These are phyloP conservation scores for Mellivora capensis DNA, from an alignment of 2,113 vertebrate genomes.

Conservation along the genomic window DNA sequence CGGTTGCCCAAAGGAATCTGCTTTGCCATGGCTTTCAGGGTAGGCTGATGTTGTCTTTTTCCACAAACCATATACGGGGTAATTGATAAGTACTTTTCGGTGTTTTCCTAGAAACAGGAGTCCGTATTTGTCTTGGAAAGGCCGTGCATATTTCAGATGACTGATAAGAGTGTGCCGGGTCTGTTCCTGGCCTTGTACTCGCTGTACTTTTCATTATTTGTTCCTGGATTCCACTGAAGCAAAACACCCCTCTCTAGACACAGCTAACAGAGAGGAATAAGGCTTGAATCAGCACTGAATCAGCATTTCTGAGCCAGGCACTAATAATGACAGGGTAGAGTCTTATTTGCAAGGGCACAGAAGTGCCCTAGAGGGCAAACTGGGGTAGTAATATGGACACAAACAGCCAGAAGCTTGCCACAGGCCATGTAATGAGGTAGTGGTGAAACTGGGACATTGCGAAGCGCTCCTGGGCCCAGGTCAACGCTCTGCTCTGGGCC, in stretches of 20 bases:
- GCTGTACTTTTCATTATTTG: conserved; percentile 76
- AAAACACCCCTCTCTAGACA: conserved; percentile 68
- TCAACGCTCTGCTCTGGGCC: background rate
- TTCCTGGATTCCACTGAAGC: conserved; percentile 72
- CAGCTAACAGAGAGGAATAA: background rate
- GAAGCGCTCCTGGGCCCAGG: background rate
- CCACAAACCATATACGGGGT: conserved; percentile 57
- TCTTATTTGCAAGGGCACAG: background rate
- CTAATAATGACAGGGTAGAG: background rate
- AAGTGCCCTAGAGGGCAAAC: background rate
- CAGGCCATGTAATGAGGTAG: fast-evolving
- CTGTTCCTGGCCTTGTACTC: conserved; percentile 68
- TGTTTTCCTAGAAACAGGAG: conserved; percentile 78
- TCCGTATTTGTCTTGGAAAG: conserved; percentile 73
- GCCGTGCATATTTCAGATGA: conserved; percentile 70
- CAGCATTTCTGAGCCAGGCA: background rate
- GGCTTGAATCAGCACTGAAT: background rate
- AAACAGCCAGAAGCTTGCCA: background rate
- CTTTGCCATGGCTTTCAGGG: conserved; percentile 62
- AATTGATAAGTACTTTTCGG: conserved; percentile 69
- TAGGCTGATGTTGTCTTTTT: conserved; percentile 59
- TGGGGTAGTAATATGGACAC: background rate
- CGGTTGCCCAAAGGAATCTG: conserved; percentile 53
- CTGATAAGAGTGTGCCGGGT: conserved; percentile 65
- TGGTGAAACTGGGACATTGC: background rate